These are phyloP conservation scores for Chrysochloris asiatica DNA, from an alignment of 2,113 vertebrate species.

Conservation along the genomic window DNA sequence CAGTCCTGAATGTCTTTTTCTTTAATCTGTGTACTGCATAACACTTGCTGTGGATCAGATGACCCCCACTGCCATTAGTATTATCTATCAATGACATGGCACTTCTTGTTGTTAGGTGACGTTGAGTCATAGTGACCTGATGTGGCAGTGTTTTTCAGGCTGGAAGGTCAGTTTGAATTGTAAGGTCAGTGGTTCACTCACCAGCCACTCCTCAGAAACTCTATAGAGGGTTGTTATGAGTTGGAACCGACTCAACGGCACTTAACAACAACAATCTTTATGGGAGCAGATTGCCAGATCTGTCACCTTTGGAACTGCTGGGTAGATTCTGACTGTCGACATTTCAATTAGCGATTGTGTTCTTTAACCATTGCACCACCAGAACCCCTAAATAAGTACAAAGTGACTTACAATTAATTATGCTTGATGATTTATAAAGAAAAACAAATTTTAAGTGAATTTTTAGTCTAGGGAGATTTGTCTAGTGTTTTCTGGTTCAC, in stretches of 20 bases:
- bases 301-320: background rate
- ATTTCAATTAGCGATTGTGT: background rate
- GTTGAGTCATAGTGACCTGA: background rate
- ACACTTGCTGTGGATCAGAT: background rate
- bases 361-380: background rate
- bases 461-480: too few relatives aligned
- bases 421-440: conserved; percentile 47
- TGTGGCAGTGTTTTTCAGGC: background rate
- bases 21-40: background rate
- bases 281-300: background rate
- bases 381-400: background rate
- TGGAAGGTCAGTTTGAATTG: too few relatives aligned
- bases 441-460: conserved; percentile 24
- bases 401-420: background rate
- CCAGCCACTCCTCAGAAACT: too few relatives aligned
- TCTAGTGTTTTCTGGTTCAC: too few relatives aligned
- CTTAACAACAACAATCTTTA: too few relatives aligned
- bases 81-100: background rate
- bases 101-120: background rate
- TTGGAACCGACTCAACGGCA: too few relatives aligned
- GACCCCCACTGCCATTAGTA: background rate
- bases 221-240: too few relatives aligned
- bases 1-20: background rate
- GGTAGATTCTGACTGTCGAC: background rate
- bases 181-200: too few relatives aligned